Percentiles rank a stretch among this genome's conserved stretches.
Conservation (phyloP, 2,113 vertebrate genomes). For the Oceanites oceanicus region DNA sequence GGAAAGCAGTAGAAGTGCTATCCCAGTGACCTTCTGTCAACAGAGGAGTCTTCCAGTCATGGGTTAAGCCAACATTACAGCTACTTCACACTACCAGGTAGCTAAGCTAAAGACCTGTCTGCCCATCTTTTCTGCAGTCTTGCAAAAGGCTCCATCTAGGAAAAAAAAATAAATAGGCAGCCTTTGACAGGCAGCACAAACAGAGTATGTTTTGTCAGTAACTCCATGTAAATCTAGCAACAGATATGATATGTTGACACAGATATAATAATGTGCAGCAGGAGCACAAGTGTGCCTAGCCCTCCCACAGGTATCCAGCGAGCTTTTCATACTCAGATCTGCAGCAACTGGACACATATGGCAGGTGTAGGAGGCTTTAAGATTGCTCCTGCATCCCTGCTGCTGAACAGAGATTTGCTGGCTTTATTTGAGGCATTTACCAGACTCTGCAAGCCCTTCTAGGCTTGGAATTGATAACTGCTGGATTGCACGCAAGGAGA, state of each 20-base stretch:
- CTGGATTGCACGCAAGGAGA: not conserved
- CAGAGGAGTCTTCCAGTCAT: slow-evolving; percentile 1
- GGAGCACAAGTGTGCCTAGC: not conserved
- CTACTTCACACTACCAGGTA: not conserved
- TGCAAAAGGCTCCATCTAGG: not conserved
- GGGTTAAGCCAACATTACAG: slow-evolving; percentile 16
- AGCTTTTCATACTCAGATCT: not conserved
- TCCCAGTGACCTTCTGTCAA: slow-evolving; percentile 31
- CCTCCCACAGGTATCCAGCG: slow-evolving; percentile 13
- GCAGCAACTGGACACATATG: not conserved
- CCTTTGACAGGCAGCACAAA: slow-evolving; percentile 5
- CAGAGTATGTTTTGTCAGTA: slow-evolving; percentile 23
- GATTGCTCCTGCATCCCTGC: not conserved
- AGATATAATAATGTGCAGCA: not conserved
- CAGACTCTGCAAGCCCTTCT: not conserved
- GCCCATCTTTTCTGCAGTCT: not conserved
- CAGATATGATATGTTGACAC: not conserved
- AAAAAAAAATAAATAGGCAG: not conserved
- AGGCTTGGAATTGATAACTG: not conserved
- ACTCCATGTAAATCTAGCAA: slow-evolving; percentile 11
- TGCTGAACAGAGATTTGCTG: not conserved
- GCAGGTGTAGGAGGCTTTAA: slow-evolving; percentile 24
- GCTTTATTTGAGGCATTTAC: slow-evolving; percentile 9
- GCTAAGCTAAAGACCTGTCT: not conserved
- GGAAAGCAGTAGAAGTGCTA: not conserved